Percentiles rank a stretch among this genome's conserved stretches.
Evolutionary conservation across 1,140 invertebrate genomes (phyloP).

Genomic region (Aphaenogaster rudis): DNA sequence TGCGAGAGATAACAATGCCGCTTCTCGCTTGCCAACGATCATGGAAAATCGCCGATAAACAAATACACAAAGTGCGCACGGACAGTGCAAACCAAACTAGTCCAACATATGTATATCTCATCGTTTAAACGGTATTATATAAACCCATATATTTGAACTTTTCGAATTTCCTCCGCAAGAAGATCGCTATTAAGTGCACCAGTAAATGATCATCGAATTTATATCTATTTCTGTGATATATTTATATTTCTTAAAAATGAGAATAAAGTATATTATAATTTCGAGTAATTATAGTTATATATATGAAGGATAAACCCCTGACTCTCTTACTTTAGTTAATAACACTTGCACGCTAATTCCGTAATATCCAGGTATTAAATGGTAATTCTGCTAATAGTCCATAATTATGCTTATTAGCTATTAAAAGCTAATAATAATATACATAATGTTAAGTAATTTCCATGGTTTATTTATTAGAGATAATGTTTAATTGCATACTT

Average conservation of each 20-base stretch:
- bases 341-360: conserved; percentile 6
- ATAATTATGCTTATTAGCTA: conserved; percentile 51
- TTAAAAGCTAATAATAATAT: conserved; percentile 41
- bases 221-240: background rate
- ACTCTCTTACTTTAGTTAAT: background rate
- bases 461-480: conserved; percentile 26
- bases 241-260: background rate
- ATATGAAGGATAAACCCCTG: background rate
- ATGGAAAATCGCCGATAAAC: conserved; percentile 53
- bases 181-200: background rate
- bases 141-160: conserved; percentile 1
- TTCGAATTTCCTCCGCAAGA: conserved; percentile 11
- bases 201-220: conserved; percentile 10
- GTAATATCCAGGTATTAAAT: conserved; percentile 48
- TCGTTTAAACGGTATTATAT: conserved; percentile 1
- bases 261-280: background rate
- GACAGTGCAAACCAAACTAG: background rate
- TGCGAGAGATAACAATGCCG: conserved; percentile 47
- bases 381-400: conserved; percentile 32
- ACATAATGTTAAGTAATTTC: conserved; percentile 31
- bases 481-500: conserved; percentile 31
- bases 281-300: conserved; percentile 9
- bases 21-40: conserved; percentile 34
- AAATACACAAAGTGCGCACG: background rate
- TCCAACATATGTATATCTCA: conserved; percentile 1